These are phyloP conservation scores for Imbricaverruca yamaguchii DNA, from an alignment of 2,888 invertebrate genomes.

Conservation along the genomic window DNA sequence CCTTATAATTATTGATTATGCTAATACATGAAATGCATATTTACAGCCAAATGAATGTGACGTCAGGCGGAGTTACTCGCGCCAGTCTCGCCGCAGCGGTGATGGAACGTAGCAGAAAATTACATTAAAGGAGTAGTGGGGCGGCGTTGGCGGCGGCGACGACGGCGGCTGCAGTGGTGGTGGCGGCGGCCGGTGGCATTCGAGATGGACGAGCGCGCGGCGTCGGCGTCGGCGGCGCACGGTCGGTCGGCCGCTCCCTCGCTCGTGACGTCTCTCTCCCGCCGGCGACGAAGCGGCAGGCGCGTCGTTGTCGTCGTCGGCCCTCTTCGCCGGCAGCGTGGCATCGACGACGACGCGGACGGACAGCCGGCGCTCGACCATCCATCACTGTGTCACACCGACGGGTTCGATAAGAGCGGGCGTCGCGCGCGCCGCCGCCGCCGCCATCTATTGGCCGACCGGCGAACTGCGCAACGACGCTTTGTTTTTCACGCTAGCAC, in stretches of 20 bases:
- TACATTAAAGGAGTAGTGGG: background rate
- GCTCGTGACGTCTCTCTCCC: background rate
- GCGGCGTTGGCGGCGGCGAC: background rate
- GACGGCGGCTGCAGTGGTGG: background rate
- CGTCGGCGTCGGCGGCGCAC: background rate
- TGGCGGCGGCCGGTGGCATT: too few species aligned
- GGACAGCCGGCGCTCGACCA: slow-evolving; percentile 5
- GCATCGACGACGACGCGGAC: slow-evolving; percentile 1
- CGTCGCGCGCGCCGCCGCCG: background rate
- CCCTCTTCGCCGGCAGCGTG: background rate
- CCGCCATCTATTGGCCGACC: background rate
- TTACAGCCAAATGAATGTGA: background rate
- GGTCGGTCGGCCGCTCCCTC: background rate
- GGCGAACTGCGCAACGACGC: background rate
- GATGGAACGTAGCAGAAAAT: background rate
- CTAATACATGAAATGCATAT: background rate
- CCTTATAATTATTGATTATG: slow-evolving; percentile 12
- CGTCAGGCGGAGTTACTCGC: background rate
- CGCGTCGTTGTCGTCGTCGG: too few species aligned
- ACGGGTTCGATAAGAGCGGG: background rate
- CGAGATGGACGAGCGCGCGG: too few species aligned
- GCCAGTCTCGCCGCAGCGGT: background rate
- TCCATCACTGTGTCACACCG: slow-evolving; percentile 11
- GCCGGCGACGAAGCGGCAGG: background rate
- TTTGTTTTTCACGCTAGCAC: slow-evolving; percentile 10